A percentile compares a stretch with the other conserved stretches of the same genome.
Evolutionary conservation across 2,797 vertebrate species (phyloP).

Genomic region (Danio albolineatus): DNA sequence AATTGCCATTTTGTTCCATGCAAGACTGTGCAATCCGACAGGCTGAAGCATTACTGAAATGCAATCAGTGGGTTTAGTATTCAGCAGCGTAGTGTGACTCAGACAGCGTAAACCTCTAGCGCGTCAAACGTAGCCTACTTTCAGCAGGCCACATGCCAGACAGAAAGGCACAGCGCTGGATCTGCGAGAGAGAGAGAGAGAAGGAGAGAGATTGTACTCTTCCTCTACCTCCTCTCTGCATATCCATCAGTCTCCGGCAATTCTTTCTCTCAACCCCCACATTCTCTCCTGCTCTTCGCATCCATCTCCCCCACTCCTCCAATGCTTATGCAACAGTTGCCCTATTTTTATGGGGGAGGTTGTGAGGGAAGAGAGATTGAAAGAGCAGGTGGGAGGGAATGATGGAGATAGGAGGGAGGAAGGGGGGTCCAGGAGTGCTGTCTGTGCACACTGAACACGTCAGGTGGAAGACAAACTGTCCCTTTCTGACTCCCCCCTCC

Average conservation of each 20-base stretch:
- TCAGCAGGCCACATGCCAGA: constrained; percentile 75
- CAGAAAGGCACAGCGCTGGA: constrained; percentile 66
- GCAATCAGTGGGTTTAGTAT: constrained; percentile 80
- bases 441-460: constrained; percentile 63
- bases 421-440: constrained; percentile 59
- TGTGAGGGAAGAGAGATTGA: constrained; percentile 66
- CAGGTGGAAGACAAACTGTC: constrained; percentile 66
- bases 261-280: constrained; percentile 56
- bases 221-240: constrained; percentile 55
- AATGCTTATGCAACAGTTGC: constrained; percentile 77
- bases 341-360: constrained; percentile 76
- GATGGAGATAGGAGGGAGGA: constrained; percentile 38
- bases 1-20: constrained; percentile 73
- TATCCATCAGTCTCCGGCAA: constrained; percentile 57
- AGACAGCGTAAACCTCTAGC: constrained; percentile 73
- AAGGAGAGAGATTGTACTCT: constrained; percentile 52
- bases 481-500: constrained; percentile 65
- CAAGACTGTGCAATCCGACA: constrained; percentile 73
- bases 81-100: constrained; percentile 79
- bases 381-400: constrained; percentile 65
- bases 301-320: constrained; percentile 65
- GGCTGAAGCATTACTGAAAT: constrained; percentile 73
- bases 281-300: constrained; percentile 65
- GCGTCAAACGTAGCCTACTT: constrained; percentile 82
- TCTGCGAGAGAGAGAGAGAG: constrained; percentile 57